Base-by-base conservation (phyloP, 2,113 vertebrate genomes). In the Platysteira castanea region DNA sequence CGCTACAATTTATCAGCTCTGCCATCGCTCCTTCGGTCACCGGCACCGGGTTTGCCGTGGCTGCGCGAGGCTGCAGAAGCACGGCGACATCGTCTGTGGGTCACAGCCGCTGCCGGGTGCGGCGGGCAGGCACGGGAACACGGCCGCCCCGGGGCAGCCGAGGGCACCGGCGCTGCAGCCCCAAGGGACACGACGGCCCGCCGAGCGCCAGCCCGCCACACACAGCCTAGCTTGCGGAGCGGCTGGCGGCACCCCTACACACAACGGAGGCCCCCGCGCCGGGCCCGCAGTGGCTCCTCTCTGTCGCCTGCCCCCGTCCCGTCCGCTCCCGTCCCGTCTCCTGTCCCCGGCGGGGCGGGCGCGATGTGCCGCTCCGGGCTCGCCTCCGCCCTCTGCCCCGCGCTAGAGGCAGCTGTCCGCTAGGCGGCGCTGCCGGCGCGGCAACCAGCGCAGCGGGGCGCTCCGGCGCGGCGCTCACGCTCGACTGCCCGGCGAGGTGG, bases 321-420 rank as follows among this genome's bases (percentile, higher is more conserved):
- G 1, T 27, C 22, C 18, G 8, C 12, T 35, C 14, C 13, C 9
- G 5, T 41, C 56, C 15, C 18, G 3, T 13, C 13, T 17, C 81
- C 7, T 2, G n/a, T 23, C 3, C 13, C n/a, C 17, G 27, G 22
- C 39, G 54, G 31, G 46, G 20, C 20, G 15, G 19, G 7, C 15
- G 13, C 5, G 7, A 1, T 6, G n/a, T 2, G 49, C 18, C 44
- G 27, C 61, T 44, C 47, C 39, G 17, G 5, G 0, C 47, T 6
- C 11, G 14, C 37, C 54, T 6, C 61, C 5, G 50, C 41, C 15
- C 16, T 23, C 30, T 7, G 20, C 10, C 22, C 64, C 4, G 33
- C 50, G 31, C 23, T 21, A 46, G 2, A 17, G 26, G 4, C 13
- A 3, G 3, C 3, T 11, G 5, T 4, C 53, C 84, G 35, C 41